These are phyloP conservation scores for Erinaceus europaeus DNA, from an alignment of 2,113 vertebrate species.

Conservation along the genomic window DNA sequence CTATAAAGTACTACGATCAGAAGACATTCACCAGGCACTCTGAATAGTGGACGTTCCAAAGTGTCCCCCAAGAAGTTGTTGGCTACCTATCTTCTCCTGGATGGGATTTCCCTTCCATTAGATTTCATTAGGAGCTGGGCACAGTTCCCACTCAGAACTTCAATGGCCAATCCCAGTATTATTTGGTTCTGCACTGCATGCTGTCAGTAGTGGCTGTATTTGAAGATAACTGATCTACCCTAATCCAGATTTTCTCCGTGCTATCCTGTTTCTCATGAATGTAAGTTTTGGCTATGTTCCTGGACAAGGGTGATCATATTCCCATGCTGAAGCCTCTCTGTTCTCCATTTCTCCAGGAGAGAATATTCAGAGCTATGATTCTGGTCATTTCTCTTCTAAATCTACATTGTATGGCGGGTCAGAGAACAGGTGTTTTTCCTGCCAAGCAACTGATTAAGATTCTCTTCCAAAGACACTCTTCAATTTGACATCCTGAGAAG, in stretches of 20 bases:
- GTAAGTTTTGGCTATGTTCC: neutral
- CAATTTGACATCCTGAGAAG: constrained; percentile 17
- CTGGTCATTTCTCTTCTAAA: constrained; percentile 39
- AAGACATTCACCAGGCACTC: constrained; percentile 88
- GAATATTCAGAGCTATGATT: constrained; percentile 33
- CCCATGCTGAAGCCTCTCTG: neutral
- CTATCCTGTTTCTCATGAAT: constrained; percentile 3
- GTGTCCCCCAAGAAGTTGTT: neutral
- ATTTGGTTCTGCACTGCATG: neutral
- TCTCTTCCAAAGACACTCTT: constrained; percentile 17
- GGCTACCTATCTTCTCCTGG: constrained; percentile 19
- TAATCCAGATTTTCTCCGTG: constrained; percentile 12
- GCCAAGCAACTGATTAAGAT: constrained; percentile 18
- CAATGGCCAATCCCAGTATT: neutral
- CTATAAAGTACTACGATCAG: constrained; percentile 93
- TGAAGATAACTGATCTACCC: constrained; percentile 21
- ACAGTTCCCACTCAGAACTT: neutral
- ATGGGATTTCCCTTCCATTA: neutral
- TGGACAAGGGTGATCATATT: constrained; percentile 2
- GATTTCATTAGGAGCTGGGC: neutral
- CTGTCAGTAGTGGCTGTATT: neutral
- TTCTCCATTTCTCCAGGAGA: constrained; percentile 18
- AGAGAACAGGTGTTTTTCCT: neutral
- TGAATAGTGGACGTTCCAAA: constrained; percentile 55
- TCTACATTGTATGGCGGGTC: neutral